A percentile compares a stretch with the other conserved stretches of the same genome.
These are phyloP conservation scores for Clupea harengus DNA, from an alignment of 2,113 vertebrate genomes.

Conservation along the genomic window DNA sequence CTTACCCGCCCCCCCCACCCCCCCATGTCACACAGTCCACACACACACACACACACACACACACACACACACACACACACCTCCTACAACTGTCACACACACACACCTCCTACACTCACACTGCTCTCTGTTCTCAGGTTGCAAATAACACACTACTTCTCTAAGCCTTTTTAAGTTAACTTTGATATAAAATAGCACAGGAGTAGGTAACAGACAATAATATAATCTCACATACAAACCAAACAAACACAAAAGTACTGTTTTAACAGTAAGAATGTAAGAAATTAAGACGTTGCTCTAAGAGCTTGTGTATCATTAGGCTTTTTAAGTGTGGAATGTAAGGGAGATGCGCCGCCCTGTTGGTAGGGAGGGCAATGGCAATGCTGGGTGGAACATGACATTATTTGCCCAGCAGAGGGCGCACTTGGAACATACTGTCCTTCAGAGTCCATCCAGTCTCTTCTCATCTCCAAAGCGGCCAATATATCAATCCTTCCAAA, in stretches of 20 bases:
- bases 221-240: constrained; percentile 59
- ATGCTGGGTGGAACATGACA: constrained; percentile 18
- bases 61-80: constrained; percentile 38
- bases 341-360: constrained; percentile 26
- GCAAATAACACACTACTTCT: constrained; percentile 50
- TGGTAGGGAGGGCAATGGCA: constrained; percentile 38
- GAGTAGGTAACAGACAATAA: constrained; percentile 52
- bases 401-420: constrained; percentile 13
- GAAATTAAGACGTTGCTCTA: constrained; percentile 65
- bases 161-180: constrained; percentile 56
- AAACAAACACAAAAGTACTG: constrained; percentile 65
- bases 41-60: constrained; percentile 24
- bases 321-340: constrained; percentile 58
- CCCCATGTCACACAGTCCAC: constrained; percentile 49
- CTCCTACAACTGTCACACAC: constrained; percentile 23
- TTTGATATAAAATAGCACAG: constrained; percentile 57
- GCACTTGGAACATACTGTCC: neutral
- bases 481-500: constrained; percentile 11
- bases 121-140: constrained; percentile 59
- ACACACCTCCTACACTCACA: constrained; percentile 47
- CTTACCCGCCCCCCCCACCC: constrained; percentile 60
- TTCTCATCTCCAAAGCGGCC: neutral
- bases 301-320: constrained; percentile 66
- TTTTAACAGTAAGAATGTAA: constrained; percentile 74
- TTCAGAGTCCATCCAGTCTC: constrained; percentile 28